phyloP scores from a whole-genome alignment of 2,113 vertebrate genomes.

The Rhodinocichla rosea region DNA sequence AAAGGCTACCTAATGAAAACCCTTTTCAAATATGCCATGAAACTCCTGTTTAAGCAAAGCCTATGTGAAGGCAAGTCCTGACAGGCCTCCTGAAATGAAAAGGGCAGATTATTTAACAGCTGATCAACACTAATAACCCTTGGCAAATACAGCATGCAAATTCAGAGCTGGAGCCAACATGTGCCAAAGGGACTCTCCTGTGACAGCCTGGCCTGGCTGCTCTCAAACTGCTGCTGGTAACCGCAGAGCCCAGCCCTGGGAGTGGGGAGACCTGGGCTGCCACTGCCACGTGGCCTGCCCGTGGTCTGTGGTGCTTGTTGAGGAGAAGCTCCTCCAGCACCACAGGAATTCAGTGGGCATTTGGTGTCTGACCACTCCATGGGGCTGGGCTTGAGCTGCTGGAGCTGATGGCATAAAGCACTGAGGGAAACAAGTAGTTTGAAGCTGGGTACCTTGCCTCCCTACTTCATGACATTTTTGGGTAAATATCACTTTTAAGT shows the following conservation, averaged over 20 bases:
- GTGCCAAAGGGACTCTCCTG: neutral
- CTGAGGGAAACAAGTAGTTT: neutral
- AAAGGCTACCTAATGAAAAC: slow-evolving; percentile 33
- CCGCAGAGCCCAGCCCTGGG: neutral
- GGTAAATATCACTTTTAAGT: neutral
- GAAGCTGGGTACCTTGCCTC: neutral
- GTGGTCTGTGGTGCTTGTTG: neutral
- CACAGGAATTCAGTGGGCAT: neutral
- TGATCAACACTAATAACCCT: slow-evolving; percentile 68
- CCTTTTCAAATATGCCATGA: neutral
- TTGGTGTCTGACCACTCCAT: neutral
- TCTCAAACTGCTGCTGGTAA: neutral
- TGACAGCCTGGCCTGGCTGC: neutral
- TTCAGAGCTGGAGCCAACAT: neutral
- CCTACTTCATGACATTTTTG: fast-evolving
- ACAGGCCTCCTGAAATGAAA: slow-evolving; percentile 59
- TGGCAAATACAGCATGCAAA: slow-evolving; percentile 54
- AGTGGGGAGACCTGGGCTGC: neutral
- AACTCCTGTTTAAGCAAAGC: slow-evolving; percentile 22
- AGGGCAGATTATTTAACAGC: slow-evolving; percentile 67
- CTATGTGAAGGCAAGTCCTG: neutral
- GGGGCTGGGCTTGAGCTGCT: neutral
- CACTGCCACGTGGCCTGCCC: neutral
- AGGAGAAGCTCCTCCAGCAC: neutral
- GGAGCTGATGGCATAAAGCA: neutral